Conservation (phyloP, 2,888 invertebrate genomes). For the Stramonita haemastoma region DNA sequence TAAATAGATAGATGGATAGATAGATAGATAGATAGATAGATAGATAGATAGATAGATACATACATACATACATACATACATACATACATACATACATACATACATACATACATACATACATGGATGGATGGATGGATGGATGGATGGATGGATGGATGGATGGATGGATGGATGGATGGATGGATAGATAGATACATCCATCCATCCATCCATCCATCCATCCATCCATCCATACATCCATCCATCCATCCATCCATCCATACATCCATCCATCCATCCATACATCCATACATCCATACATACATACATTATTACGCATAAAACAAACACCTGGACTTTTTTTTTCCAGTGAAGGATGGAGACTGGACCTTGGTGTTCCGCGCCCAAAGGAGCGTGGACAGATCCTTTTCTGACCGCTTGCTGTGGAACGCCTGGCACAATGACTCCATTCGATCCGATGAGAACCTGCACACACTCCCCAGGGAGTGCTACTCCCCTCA, state of each 20-base stretch:
- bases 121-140: too few relatives aligned
- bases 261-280: background rate
- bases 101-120: too few relatives aligned
- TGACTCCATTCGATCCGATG: conserved; percentile 25
- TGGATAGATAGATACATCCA: too few relatives aligned
- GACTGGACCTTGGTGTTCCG: conserved; percentile 48
- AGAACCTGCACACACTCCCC: conserved; percentile 26
- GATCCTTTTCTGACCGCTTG: conserved; percentile 4
- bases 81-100: too few relatives aligned
- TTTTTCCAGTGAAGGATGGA: conserved; percentile 41
- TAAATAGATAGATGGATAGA: too few relatives aligned
- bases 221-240: background rate
- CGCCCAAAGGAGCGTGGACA: conserved; percentile 36
- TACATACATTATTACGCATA: background rate
- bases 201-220: too few relatives aligned
- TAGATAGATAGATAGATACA: too few relatives aligned
- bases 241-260: background rate
- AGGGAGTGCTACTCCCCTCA: conserved; percentile 28
- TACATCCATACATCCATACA: background rate
- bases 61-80: too few relatives aligned
- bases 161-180: too few relatives aligned
- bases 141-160: too few relatives aligned
- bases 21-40: too few relatives aligned
- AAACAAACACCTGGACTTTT: background rate
- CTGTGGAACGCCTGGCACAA: conserved; percentile 4